Conservation (phyloP, 2,113 vertebrate species). For the Onychorhynchus coronatus region DNA sequence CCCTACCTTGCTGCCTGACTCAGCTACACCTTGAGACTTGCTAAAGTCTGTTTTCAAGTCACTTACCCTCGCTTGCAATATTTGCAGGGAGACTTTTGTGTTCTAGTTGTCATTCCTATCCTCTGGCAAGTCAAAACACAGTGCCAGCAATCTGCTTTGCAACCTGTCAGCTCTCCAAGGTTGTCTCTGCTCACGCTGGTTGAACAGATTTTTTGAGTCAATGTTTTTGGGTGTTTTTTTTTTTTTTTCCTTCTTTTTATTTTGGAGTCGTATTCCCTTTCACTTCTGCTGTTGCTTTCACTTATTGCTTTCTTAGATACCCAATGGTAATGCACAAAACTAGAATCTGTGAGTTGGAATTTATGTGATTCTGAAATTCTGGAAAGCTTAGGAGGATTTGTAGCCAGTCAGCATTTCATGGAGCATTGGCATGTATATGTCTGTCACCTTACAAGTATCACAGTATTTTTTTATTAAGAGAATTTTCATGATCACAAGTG, state of each 20-base stretch:
- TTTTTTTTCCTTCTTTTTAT: not conserved
- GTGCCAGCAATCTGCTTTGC: conserved; percentile 4
- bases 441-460: not conserved
- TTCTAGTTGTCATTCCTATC: not conserved
- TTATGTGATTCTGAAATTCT: not conserved
- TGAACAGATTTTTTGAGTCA: conserved; percentile 11
- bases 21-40: not conserved
- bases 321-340: not conserved
- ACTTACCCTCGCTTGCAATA: not conserved
- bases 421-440: not conserved
- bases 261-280: not conserved
- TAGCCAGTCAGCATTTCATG: not conserved
- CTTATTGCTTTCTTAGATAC: not conserved
- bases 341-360: not conserved
- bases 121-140: conserved; percentile 3
- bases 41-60: not conserved
- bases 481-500: not conserved
- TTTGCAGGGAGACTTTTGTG: not conserved
- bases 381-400: not conserved
- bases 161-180: conserved; percentile 8
- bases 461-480: not conserved
- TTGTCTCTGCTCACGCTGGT: not conserved
- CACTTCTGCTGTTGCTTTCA: not conserved
- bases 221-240: not conserved
- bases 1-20: not conserved